These are phyloP conservation scores for Burhinus oedicnemus DNA, from an alignment of 2,113 vertebrate species.

Conservation along the genomic window DNA sequence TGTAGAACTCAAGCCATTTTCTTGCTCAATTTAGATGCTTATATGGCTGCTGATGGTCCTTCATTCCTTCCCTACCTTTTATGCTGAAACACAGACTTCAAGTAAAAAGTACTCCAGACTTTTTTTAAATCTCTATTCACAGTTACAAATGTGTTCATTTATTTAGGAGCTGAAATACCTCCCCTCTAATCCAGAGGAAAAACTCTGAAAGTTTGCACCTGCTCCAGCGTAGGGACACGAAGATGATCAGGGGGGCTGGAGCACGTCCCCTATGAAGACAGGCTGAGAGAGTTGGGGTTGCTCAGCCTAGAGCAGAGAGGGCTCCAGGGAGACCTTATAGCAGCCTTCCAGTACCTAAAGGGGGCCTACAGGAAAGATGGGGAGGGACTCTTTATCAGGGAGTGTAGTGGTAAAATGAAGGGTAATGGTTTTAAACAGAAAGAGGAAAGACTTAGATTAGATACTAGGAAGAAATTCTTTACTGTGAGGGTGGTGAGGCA, in stretches of 20 bases:
- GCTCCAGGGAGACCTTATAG: fast-evolving
- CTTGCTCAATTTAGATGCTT: neutral
- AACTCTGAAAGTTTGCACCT: neutral
- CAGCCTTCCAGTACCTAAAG: neutral
- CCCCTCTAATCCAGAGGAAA: neutral
- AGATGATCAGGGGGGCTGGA: neutral
- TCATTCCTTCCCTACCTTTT: neutral
- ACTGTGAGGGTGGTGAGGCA: neutral
- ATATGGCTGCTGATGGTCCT: neutral
- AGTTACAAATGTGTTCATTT: neutral
- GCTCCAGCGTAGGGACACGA: fast-evolving
- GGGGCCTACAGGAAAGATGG: neutral
- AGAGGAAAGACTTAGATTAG: neutral
- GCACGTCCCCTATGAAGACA: neutral
- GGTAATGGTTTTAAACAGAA: neutral
- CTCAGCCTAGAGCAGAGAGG: too few relatives aligned
- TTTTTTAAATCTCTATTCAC: neutral
- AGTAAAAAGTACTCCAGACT: neutral
- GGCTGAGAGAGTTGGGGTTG: neutral
- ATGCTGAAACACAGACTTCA: neutral
- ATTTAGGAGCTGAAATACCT: neutral
- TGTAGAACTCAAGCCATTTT: neutral
- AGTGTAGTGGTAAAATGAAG: neutral
- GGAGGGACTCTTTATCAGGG: too few relatives aligned
- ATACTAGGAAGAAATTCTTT: neutral